phyloP scores from a whole-genome alignment of 2,113 vertebrate species.

The Coryphaenoides rupestris region DNA sequence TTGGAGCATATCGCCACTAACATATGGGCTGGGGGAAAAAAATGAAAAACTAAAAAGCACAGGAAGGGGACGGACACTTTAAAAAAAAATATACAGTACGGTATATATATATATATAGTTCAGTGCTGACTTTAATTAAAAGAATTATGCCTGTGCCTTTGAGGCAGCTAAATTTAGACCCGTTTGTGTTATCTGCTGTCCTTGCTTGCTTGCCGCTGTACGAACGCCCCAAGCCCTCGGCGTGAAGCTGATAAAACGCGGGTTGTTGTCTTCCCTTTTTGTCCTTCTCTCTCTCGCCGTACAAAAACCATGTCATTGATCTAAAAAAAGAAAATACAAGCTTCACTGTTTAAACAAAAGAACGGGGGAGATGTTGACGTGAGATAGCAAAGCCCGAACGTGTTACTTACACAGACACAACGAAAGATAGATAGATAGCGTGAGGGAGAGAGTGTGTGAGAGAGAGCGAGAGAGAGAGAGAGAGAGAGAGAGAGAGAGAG shows the following conservation, averaged over 20 bases:
- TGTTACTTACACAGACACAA: too few species aligned
- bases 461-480: too few species aligned
- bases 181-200: constrained; percentile 38
- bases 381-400: constrained; percentile 38
- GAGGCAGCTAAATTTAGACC: constrained; percentile 63
- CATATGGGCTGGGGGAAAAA: too few species aligned
- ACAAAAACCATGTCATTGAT: constrained; percentile 40
- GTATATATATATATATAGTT: too few species aligned
- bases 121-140: constrained; percentile 61
- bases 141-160: constrained; percentile 54
- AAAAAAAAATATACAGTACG: constrained; percentile 24
- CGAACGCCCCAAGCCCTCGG: constrained; percentile 39
- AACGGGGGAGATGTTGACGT: constrained; percentile 29
- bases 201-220: constrained; percentile 30
- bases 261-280: too few species aligned
- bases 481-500: too few species aligned
- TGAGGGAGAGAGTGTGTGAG: too few species aligned
- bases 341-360: too few species aligned
- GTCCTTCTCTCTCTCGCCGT: too few species aligned
- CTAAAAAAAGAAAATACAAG: constrained; percentile 28
- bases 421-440: too few species aligned
- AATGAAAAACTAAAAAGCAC: background rate
- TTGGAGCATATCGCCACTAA: too few species aligned
- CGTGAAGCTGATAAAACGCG: constrained; percentile 49
- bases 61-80: background rate